A percentile compares a stretch with the other conserved stretches of the same genome.
These are phyloP conservation scores for Hydrozoanthus gracilis DNA, from an alignment of 92 coral and sea anemone species.

Conservation along the genomic window DNA sequence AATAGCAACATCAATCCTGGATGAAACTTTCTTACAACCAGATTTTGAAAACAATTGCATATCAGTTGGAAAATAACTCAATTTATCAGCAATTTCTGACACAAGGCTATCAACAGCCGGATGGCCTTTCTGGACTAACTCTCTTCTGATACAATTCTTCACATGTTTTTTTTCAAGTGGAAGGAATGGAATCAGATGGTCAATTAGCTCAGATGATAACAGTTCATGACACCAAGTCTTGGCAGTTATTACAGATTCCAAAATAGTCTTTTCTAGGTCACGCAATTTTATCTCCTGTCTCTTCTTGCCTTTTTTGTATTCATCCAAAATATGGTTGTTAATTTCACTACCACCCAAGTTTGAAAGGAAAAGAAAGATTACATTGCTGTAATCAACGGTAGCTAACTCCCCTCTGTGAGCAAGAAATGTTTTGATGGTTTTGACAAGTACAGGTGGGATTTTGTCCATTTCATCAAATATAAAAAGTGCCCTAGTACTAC, in stretches of 20 bases:
- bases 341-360: conserved; percentile 83
- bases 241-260: conserved; percentile 47
- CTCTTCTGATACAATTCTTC: conserved; percentile 74
- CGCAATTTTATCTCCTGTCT: conserved; percentile 72
- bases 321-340: conserved; percentile 64
- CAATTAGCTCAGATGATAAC: conserved; percentile 71
- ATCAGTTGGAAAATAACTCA: conserved; percentile 76
- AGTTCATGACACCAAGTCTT: conserved; percentile 75
- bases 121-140: conserved; percentile 66
- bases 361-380: conserved; percentile 80
- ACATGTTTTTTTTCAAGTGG: conserved; percentile 83
- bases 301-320: conserved; percentile 62
- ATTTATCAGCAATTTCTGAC: conserved; percentile 70
- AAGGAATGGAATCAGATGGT: conserved; percentile 80
- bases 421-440: conserved; percentile 69
- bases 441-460: conserved; percentile 68
- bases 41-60: conserved; percentile 76
- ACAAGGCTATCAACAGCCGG: conserved; percentile 54
- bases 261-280: conserved; percentile 65
- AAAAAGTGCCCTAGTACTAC: conserved; percentile 75
- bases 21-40: conserved; percentile 90
- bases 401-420: conserved; percentile 62
- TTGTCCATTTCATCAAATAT: conserved; percentile 95
- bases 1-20: conserved; percentile 81
- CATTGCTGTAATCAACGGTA: conserved; percentile 48